Base-by-base conservation (phyloP, 2,888 invertebrate species). In the Mythimna pallens region DNA sequence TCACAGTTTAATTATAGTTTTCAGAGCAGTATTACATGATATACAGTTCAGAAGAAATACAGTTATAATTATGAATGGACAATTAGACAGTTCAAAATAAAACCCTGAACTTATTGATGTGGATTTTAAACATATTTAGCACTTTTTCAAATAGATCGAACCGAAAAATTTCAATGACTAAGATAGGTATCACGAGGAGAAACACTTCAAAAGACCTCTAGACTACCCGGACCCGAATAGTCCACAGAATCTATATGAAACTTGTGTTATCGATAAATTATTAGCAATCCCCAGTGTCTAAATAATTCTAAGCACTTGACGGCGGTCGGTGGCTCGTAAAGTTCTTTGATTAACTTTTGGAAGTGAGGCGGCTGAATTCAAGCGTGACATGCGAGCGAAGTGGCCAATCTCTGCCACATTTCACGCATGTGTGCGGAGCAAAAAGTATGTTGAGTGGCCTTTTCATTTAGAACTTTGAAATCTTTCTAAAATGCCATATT, bases 291-390 rank as follows among this genome's bases (percentile, higher is more conserved):
- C 83, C 52, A 58, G 85, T 87, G 85, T 87, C 86, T 92, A 91
- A 93, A 93, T 93, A 92, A 93, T 91, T 92, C 90, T 89, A 86
- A 90, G 88, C 90, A 91, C 89, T 93, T 91, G 85, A 87, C 85
- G 85, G 81, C 82, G 83, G 83, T 80, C 85, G 84, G 73, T 58
- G 87, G 81, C 87, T 89, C 90, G 89, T 90, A 91, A 93, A 93
- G 84, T 91, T 92, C 87, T 88, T 90, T 92, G 91, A 93, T 93
- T 92, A 92, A 92, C 92, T 92, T 92, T 89, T 89, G 88, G 88
- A 88, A 92, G 89, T 84, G 85, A 89, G 88, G 89, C 86, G 82
- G 84, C 86, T 85, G 84, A 86, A 87, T 85, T 89, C 90, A 92
- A 83, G 88, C 93, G 93, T 93, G 93, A 93, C 91, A 88, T 92